Conservation (phyloP, 1,140 invertebrate genomes). For the Eriocheir sinensis region DNA sequence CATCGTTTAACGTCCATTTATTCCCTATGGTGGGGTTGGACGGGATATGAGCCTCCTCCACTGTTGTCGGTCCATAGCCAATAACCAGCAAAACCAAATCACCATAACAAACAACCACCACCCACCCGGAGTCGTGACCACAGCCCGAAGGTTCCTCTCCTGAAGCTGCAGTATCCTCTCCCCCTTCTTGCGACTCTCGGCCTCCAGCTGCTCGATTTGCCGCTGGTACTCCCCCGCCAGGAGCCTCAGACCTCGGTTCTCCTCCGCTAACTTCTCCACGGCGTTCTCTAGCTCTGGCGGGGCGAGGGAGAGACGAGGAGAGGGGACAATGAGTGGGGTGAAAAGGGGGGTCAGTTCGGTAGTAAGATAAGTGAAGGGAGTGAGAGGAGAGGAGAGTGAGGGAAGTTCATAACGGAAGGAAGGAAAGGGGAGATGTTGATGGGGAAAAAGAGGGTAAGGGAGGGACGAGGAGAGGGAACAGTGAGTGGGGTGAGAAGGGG, state of each 20-base stretch:
- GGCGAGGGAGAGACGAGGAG: neutral
- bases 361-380: neutral
- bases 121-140: constrained; percentile 66
- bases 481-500: neutral
- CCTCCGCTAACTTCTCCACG: constrained; percentile 62
- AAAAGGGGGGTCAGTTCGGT: neutral
- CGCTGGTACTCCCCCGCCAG: constrained; percentile 69
- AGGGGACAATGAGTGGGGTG: too few species aligned
- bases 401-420: too few species aligned
- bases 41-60: too few species aligned
- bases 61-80: too few species aligned
- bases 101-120: neutral
- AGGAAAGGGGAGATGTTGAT: neutral
- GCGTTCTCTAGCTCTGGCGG: constrained; percentile 69
- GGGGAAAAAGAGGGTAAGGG: neutral
- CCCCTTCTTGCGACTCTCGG: constrained; percentile 59
- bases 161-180: constrained; percentile 67
- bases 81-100: neutral
- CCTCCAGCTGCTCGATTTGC: constrained; percentile 61
- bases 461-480: neutral
- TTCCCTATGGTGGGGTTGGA: too few species aligned
- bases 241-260: constrained; percentile 58
- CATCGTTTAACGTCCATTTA: too few species aligned
- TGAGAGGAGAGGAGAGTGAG: neutral
- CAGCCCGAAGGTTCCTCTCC: constrained; percentile 66